Evolutionary conservation across 2,113 vertebrate species (phyloP).

Genomic region (Passer montanus): DNA sequence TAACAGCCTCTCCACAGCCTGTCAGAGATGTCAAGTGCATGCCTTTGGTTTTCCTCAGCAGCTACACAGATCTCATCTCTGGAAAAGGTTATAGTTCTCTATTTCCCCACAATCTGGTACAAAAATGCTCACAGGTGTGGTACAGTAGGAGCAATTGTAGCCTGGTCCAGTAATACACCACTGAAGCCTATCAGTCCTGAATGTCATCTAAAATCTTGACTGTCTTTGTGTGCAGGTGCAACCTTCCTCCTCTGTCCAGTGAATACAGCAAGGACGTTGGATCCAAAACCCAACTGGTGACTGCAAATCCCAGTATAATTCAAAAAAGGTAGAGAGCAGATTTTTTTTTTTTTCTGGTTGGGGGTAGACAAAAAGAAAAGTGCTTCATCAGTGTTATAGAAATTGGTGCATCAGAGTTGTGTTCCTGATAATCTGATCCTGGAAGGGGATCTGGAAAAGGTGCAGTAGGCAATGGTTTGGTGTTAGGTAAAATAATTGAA

Average conservation of each 20-base stretch:
- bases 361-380: background rate
- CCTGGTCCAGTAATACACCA: background rate
- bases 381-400: background rate
- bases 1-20: background rate
- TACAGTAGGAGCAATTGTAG: background rate
- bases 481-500: background rate
- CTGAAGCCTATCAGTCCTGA: background rate
- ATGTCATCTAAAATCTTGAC: background rate
- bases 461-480: background rate
- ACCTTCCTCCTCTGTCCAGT: conserved; percentile 91
- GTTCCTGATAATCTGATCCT: background rate
- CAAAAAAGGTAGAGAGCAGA: conserved; percentile 84
- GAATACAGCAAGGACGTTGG: conserved; percentile 91
- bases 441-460: background rate
- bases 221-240: conserved; percentile 81
- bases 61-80: background rate
- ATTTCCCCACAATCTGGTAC: background rate
- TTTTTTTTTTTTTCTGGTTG: background rate
- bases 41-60: background rate
- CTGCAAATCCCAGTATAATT: conserved; percentile 97
- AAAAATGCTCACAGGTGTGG: background rate
- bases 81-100: background rate
- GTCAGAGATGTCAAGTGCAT: background rate
- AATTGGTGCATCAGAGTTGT: background rate
- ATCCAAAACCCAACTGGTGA: conserved; percentile 89